Percentiles rank a stretch among this genome's conserved stretches.
These are phyloP conservation scores for Drosophila paracracens DNA, from an alignment of 2,888 invertebrate species.

Conservation along the genomic window DNA sequence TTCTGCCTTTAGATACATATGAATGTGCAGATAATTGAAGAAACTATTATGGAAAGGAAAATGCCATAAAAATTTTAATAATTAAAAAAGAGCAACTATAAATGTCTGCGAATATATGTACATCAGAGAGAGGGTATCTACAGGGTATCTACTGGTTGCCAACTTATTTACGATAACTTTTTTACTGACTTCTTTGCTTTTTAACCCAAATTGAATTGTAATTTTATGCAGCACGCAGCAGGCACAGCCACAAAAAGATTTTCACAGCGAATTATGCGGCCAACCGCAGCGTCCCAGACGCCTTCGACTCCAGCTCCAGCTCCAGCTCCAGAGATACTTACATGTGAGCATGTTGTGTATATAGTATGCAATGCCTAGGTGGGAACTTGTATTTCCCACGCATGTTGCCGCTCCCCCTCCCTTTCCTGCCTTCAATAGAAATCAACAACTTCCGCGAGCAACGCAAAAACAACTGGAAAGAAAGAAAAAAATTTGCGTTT, in stretches of 20 bases:
- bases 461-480: constrained; percentile 26
- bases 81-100: background rate
- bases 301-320: constrained; percentile 20
- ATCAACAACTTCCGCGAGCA: constrained; percentile 68
- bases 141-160: background rate
- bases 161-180: background rate
- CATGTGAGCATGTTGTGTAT: constrained; percentile 41
- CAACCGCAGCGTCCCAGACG: constrained; percentile 64
- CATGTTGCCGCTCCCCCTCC: constrained; percentile 44
- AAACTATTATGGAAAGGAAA: background rate
- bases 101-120: background rate
- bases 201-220: constrained; percentile 62
- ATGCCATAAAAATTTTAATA: background rate
- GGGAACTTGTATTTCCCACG: constrained; percentile 67
- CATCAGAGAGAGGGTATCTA: background rate
- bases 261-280: constrained; percentile 77
- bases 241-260: constrained; percentile 66
- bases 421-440: constrained; percentile 43
- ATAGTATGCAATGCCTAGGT: constrained; percentile 40
- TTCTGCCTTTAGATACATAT: background rate
- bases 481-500: constrained; percentile 76
- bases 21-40: background rate
- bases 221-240: constrained; percentile 75
- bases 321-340: constrained; percentile 5
- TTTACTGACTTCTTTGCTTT: constrained; percentile 3